Conservation (phyloP, 2,888 invertebrate genomes). For the Poecilobothrus nobilitatus region DNA sequence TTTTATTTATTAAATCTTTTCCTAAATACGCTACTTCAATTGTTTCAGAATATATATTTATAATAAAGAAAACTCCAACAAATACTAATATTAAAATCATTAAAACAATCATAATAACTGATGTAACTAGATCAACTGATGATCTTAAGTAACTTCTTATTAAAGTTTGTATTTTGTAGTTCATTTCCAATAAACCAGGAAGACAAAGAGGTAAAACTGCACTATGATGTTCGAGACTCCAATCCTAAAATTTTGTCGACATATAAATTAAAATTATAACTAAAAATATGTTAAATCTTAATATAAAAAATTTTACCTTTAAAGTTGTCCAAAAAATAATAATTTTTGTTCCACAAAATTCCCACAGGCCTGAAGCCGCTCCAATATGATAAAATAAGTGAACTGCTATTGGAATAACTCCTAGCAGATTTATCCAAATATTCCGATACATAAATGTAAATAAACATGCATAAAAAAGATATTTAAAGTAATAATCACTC, state of each 20-base stretch:
- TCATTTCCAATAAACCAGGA: constrained; percentile 64
- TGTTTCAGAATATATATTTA: constrained; percentile 86
- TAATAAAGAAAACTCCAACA: constrained; percentile 61
- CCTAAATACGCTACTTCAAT: constrained; percentile 84
- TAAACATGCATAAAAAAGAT: constrained; percentile 71
- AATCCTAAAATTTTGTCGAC: constrained; percentile 41
- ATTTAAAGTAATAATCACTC: constrained; percentile 65
- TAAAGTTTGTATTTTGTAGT: constrained; percentile 54
- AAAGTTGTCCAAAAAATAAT: background rate
- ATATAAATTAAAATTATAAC: background rate
- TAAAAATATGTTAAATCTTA: no score
- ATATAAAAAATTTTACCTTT: background rate
- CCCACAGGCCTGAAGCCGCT: constrained; percentile 35
- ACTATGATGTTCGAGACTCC: constrained; percentile 47
- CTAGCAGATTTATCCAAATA: constrained; percentile 68
- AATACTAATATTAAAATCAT: constrained; percentile 70
- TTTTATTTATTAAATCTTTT: constrained; percentile 79
- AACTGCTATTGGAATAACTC: constrained; percentile 60
- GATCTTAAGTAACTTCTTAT: constrained; percentile 58
- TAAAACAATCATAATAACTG: constrained; percentile 76
- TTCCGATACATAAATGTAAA: constrained; percentile 81
- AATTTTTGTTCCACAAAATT: constrained; percentile 32
- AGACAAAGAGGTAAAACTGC: constrained; percentile 69
- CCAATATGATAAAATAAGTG: constrained; percentile 35
- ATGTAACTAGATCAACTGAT: constrained; percentile 78